phyloP scores from a whole-genome alignment of 2,888 invertebrate genomes.

The Apamea epomidion region DNA sequence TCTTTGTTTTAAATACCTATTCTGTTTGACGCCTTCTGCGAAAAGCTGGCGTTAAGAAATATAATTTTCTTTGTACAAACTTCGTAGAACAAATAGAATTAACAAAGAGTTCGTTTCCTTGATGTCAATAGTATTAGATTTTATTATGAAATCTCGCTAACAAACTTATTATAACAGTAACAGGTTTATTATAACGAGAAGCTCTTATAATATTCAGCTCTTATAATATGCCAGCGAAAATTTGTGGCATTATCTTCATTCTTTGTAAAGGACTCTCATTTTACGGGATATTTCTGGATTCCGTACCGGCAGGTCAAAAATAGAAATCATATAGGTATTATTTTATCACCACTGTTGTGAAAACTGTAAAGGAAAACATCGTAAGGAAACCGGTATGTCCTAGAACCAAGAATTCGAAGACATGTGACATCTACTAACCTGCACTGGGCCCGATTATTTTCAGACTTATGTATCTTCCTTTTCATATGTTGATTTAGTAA shows the following conservation, averaged over 20 bases:
- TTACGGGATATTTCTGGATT: neutral
- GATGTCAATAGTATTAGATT: slow-evolving; percentile 12
- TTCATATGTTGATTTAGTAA: neutral
- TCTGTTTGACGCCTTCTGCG: slow-evolving; percentile 35
- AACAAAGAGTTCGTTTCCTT: slow-evolving; percentile 26
- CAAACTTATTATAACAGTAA: neutral
- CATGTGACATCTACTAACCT: too few species aligned
- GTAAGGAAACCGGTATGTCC: too few species aligned
- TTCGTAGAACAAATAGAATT: slow-evolving; percentile 33
- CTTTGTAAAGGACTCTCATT: neutral
- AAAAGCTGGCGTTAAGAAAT: slow-evolving; percentile 33
- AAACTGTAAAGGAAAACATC: too few species aligned
- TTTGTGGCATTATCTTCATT: slow-evolving; percentile 15
- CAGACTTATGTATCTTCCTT: neutral
- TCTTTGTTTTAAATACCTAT: slow-evolving; percentile 38
- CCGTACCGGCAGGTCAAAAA: neutral
- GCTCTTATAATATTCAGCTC: neutral
- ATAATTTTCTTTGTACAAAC: slow-evolving; percentile 36
- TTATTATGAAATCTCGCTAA: slow-evolving; percentile 7
- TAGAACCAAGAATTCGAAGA: too few species aligned
- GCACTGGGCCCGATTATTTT: too few species aligned
- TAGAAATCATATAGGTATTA: neutral
- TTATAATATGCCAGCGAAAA: neutral
- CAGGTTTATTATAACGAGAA: slow-evolving; percentile 15
- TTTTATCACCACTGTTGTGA: neutral